phyloP scores from a whole-genome alignment of 1,140 invertebrate genomes.

The Pseudomyrmex gracilis region DNA sequence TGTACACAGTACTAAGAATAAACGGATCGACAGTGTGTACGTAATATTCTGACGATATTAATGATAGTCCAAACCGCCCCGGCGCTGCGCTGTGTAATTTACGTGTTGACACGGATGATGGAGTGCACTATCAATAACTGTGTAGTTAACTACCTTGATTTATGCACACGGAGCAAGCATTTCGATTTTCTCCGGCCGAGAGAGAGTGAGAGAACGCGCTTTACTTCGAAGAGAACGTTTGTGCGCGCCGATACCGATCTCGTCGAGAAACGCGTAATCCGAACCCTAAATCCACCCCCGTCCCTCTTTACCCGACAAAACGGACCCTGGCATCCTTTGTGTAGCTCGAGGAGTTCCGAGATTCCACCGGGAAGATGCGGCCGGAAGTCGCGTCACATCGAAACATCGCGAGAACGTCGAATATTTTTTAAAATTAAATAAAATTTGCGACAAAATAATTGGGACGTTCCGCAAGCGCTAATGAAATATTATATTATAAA shows the following conservation, averaged over 20 bases:
- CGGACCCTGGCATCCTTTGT: background rate
- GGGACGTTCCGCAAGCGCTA: too few relatives aligned
- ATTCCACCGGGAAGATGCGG: too few relatives aligned
- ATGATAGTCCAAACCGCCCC: conserved; percentile 42
- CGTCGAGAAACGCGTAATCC: background rate
- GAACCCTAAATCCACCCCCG: background rate
- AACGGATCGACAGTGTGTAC: conserved; percentile 24
- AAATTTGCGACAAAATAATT: too few relatives aligned
- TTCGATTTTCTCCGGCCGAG: conserved; percentile 49
- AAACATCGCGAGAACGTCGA: too few relatives aligned
- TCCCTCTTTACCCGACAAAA: background rate
- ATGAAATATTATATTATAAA: background rate
- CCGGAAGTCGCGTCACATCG: too few relatives aligned
- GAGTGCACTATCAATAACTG: conserved; percentile 59
- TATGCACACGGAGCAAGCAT: conserved; percentile 45
- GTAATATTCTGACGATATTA: conserved; percentile 55
- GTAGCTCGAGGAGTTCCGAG: too few relatives aligned
- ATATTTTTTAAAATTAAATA: too few relatives aligned
- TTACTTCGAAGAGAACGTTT: conserved; percentile 34
- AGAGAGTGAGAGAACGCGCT: conserved; percentile 25
- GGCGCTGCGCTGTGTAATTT: conserved; percentile 43
- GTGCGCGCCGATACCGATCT: background rate
- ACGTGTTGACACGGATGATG: conserved; percentile 52
- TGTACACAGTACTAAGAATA: conserved; percentile 17
- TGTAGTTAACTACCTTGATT: conserved; percentile 49